Base-by-base conservation (phyloP, 2,888 invertebrate species). In the Leistus spinibarbis region DNA sequence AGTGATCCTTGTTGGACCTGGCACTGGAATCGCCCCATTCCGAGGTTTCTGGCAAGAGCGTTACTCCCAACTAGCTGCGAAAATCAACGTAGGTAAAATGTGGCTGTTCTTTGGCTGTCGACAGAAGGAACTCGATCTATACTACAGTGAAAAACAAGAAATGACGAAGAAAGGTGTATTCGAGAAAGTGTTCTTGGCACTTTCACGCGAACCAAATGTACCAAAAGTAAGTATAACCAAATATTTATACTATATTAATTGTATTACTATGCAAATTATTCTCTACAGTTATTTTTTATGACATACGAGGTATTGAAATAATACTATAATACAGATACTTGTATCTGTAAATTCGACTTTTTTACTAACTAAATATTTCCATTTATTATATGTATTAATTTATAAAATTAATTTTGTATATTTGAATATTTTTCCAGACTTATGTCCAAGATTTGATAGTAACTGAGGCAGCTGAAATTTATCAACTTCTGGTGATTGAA, bases 1-100 rank as follows among this genome's bases (percentile, higher is more conserved):
- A 0, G 89, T 97, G 40, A 92, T 98, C 77, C 87, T 98, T 81
- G 95, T 97, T 57, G 96, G 96, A 0, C 96, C 96, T 0, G 94
- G 98, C 19, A 97, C 97, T 0, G 97, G 98, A 1, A 95, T 98
- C 68, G 97, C 97, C 0, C 97, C 98, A 0, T 98, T 97, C 86
- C 88, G 97, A 81, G 94, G 95, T 19, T 97, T 97, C 84, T 97
- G 97, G 97, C 95, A 96, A 83, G 95, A 97, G 81, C 90, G 93
- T 64, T 82, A 78, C 64, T 77, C 81, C 65, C 79, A 83, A 79
- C 76, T 71, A 70, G 20, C 69, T 71, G 4, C 76, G 9, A 78
- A 70, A 78, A 78, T 22, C 79, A 80, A 80, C 76, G 78, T 82
- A 68, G 85, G 83, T 2, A 84, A 83, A 77, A 92, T 95, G 81